Evolutionary conservation across 2,797 vertebrate species (phyloP).

Genomic region (Hydrocynus forskahlii): DNA sequence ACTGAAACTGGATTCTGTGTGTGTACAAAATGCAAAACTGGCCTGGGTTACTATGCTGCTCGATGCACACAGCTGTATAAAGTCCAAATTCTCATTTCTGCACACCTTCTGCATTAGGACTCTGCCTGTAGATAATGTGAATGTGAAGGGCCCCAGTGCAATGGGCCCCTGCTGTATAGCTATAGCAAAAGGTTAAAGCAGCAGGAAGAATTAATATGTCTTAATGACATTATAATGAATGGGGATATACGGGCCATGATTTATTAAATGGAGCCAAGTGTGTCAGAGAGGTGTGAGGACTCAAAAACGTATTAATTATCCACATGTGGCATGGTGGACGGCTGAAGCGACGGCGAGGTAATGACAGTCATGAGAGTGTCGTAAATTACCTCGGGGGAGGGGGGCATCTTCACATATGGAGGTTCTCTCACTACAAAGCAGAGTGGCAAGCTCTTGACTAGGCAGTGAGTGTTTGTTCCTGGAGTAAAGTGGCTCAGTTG

Average conservation of each 20-base stretch:
- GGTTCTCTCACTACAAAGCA: slow-evolving; percentile 64
- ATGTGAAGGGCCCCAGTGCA: slow-evolving; percentile 31
- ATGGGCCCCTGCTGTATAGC: slow-evolving; percentile 65
- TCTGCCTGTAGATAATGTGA: not conserved
- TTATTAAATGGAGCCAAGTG: slow-evolving; percentile 83
- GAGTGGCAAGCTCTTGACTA: slow-evolving; percentile 26
- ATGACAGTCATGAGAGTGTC: slow-evolving; percentile 73
- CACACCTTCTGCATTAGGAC: not conserved
- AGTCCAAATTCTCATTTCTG: slow-evolving; percentile 8
- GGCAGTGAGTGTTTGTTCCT: slow-evolving; percentile 63
- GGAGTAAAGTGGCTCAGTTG: slow-evolving; percentile 6
- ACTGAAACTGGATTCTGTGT: not conserved
- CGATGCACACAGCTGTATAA: too few relatives aligned
- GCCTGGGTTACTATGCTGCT: too few relatives aligned
- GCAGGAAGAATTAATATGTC: slow-evolving; percentile 80
- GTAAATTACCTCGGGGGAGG: slow-evolving; percentile 70
- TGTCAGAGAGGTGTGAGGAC: slow-evolving; percentile 76
- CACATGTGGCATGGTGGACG: slow-evolving; percentile 25
- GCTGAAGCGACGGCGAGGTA: slow-evolving; percentile 63
- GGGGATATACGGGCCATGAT: slow-evolving; percentile 79
- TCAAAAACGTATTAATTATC: slow-evolving; percentile 80
- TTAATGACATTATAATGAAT: slow-evolving; percentile 85
- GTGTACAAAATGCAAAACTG: not conserved
- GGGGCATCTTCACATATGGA: slow-evolving; percentile 63
- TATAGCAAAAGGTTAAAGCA: slow-evolving; percentile 78